These are phyloP conservation scores for Passer montanus DNA, from an alignment of 2,113 vertebrate species.

Conservation along the genomic window DNA sequence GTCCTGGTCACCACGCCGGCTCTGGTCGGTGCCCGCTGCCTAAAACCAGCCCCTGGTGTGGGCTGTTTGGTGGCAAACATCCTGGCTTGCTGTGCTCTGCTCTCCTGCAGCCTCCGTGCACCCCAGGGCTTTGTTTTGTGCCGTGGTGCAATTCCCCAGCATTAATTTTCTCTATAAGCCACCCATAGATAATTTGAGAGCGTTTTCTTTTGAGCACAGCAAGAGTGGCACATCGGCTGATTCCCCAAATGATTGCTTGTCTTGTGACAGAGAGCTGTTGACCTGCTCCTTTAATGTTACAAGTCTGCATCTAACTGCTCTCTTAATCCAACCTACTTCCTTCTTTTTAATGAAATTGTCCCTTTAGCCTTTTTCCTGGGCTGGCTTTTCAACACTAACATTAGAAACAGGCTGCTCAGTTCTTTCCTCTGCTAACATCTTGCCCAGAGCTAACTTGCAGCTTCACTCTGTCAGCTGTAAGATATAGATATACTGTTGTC, in stretches of 20 bases:
- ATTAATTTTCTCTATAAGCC: not conserved
- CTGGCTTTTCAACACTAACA: constrained; percentile 48
- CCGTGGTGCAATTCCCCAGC: not conserved
- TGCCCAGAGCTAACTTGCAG: constrained; percentile 57
- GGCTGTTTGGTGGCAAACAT: not conserved
- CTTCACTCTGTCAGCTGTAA: constrained; percentile 51
- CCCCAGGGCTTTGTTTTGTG: not conserved
- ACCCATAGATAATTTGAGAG: not conserved
- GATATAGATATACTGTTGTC: constrained; percentile 68
- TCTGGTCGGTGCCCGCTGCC: fast-evolving
- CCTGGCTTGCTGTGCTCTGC: not conserved
- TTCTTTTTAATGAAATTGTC: constrained; percentile 56
- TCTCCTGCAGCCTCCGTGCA: not conserved
- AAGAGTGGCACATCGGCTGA: not conserved
- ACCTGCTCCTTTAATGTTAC: constrained; percentile 51
- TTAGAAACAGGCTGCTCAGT: constrained; percentile 38
- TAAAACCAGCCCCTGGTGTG: not conserved
- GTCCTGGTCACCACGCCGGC: fast-evolving
- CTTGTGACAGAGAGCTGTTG: constrained; percentile 51
- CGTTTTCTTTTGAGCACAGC: constrained; percentile 1
- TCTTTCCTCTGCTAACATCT: constrained; percentile 57
- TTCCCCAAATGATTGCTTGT: constrained; percentile 41
- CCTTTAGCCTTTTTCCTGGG: constrained; percentile 40
- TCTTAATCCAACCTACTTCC: constrained; percentile 40
- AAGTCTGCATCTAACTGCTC: constrained; percentile 31